Base-by-base conservation (phyloP, 1,140 invertebrate species). In the Sycophila sp. region DNA sequence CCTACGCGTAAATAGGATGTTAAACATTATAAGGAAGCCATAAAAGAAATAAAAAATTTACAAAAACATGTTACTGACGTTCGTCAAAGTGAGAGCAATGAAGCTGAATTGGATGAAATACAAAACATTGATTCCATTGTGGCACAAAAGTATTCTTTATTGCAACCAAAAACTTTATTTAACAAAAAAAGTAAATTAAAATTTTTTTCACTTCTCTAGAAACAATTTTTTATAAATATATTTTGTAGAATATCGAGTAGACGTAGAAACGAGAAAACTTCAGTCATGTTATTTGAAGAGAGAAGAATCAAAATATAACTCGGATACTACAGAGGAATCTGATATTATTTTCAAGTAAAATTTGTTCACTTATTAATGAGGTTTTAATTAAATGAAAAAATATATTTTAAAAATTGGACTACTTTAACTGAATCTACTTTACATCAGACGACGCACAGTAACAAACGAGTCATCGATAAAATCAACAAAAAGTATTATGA, bases 401-500 rank as follows among this genome's bases (percentile, higher is more conserved):
- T n/a, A n/a, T n/a, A n/a, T n/a, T n/a, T n/a, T n/a, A n/a, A n/a
- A n/a, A n/a, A n/a, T n/a, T n/a, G n/a, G n/a, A n/a, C n/a, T n/a
- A n/a, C n/a, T n/a, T n/a, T n/a, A n/a, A n/a, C n/a, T n/a, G n/a
- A n/a, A n/a, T n/a, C n/a, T n/a, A n/a, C n/a, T n/a, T n/a, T n/a
- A n/a, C n/a, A n/a, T n/a, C n/a, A n/a, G n/a, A n/a, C n/a, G n/a
- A n/a, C n/a, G n/a, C n/a, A n/a, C n/a, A n/a, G n/a, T n/a, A n/a
- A n/a, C n/a, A n/a, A n/a, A n/a, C n/a, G n/a, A 19, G 10, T 4
- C 28, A 0, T 26, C 19, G 7, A 17, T 38, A 8, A 51, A 17
- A 32, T 6, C 5, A n/a, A 47, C 72, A 36, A 75, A 32, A 62
- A 72, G 40, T 42, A 74, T 71, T n/a, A 58, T 72, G 7, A 76